Evolutionary conservation across 2,113 vertebrate genomes (phyloP), one percentile per base, ranked within the genome.

Genomic region (Neofelis nebulosa): DNA sequence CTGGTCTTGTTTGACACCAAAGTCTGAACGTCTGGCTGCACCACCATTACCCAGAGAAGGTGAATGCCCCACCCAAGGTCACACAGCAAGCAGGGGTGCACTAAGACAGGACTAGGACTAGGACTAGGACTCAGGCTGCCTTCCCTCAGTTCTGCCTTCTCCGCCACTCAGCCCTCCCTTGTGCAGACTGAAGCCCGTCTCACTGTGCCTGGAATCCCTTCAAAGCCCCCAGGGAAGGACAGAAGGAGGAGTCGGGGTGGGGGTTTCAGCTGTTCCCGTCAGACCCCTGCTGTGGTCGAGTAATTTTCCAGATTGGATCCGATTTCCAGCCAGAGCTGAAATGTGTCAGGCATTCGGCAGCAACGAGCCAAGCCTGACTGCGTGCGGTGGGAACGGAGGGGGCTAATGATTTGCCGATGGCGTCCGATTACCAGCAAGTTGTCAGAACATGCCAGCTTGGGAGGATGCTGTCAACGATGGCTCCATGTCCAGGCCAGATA

Each of bases 251-350:
- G 27, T n/a, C 4, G 3, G 80, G 27, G 5, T 9, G 25, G 41
- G 29, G 18, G 25, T 45, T 83, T 93, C 33, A 19, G 50, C 27
- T 69, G 36, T 81, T 88, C 57, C 81, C 38, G 82, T 21, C 33
- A 45, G 45, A 36, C 23, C 57, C 38, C 19, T 0, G n/a, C 63
- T 14, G 5, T n/a, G 63, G 45, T 69, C 0, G 1, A 74, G 52
- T n/a, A 89, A 85, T 71, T 89, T 95, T 82, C 63, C 85, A 80
- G 89, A 55, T 57, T 84, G 89, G 71, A 66, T 84, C 52, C 57
- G 6, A 57, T 84, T 89, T 89, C 95, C 69, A 84, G 52, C 11
- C 25, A 23, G 83, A 73, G 92, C 78, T 38, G 61, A 89, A 65
- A 65, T 29, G 41, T 71, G 71, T 38, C 63, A 31, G 78, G 55